phyloP scores from a whole-genome alignment of 2,113 vertebrate species.

The Sceloporus undulatus region DNA sequence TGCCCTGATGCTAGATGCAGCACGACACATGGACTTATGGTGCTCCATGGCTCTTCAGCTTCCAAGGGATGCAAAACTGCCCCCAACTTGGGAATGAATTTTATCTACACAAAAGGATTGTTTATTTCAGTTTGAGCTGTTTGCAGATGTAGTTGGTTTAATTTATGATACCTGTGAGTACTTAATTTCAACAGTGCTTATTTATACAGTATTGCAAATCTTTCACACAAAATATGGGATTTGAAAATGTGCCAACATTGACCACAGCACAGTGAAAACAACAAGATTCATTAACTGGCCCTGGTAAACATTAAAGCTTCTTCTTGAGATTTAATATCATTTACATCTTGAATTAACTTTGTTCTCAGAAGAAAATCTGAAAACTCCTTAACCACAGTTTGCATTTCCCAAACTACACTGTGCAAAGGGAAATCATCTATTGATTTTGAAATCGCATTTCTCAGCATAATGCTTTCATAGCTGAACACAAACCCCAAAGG shows the following conservation, averaged over 20 bases:
- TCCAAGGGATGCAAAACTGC: no score
- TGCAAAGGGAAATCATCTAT: conserved; percentile 27
- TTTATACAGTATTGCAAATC: not conserved
- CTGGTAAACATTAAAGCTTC: not conserved
- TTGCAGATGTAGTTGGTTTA: no score
- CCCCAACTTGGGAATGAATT: no score
- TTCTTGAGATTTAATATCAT: conserved; percentile 6
- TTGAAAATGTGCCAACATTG: not conserved
- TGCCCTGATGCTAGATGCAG: no score
- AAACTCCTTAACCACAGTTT: conserved; percentile 18
- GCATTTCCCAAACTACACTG: conserved; percentile 24
- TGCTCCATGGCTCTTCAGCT: no score
- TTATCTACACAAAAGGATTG: no score
- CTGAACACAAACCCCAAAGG: conserved; percentile 34
- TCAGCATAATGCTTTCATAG: conserved; percentile 55
- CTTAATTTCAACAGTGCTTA: not conserved
- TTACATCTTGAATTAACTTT: conserved; percentile 13
- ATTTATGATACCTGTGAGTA: not conserved
- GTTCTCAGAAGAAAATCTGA: conserved; percentile 10
- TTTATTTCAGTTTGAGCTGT: no score
- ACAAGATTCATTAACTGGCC: not conserved
- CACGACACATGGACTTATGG: no score
- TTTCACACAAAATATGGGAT: not conserved
- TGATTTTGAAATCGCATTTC: conserved; percentile 64
- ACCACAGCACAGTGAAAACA: not conserved